These are phyloP conservation scores for Terrapene triunguis DNA, from an alignment of 2,113 vertebrate genomes.

Conservation along the genomic window DNA sequence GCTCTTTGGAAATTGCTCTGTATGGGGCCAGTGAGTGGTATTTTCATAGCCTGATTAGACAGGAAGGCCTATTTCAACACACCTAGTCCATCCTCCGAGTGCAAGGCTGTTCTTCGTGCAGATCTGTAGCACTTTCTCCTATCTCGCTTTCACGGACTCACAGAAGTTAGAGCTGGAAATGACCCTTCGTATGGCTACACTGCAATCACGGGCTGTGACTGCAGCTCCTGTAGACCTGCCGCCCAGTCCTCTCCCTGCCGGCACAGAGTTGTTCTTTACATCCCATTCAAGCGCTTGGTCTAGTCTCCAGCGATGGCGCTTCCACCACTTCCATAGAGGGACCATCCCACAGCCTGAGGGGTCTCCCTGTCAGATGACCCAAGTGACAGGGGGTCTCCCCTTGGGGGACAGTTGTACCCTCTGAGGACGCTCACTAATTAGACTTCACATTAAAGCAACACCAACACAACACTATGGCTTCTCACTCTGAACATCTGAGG, in stretches of 20 bases:
- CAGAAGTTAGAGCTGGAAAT: neutral
- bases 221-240: neutral
- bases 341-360: neutral
- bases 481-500: neutral
- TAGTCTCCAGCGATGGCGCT: neutral
- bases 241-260: no score
- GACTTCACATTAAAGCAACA: neutral
- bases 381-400: neutral
- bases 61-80: neutral
- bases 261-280: neutral
- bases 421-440: neutral
- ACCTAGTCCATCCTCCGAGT: neutral
- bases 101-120: neutral
- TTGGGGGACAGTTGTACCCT: no score
- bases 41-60: fast-evolving
- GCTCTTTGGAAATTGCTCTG: neutral
- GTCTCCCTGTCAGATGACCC: neutral
- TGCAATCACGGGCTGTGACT: neutral
- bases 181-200: neutral
- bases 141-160: neutral
- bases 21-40: neutral
- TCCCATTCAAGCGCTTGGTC: neutral
- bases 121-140: neutral
- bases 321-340: neutral
- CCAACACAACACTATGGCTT: neutral